Base-by-base conservation (phyloP, 2,113 vertebrate species). In the Pangasianodon gigas region DNA sequence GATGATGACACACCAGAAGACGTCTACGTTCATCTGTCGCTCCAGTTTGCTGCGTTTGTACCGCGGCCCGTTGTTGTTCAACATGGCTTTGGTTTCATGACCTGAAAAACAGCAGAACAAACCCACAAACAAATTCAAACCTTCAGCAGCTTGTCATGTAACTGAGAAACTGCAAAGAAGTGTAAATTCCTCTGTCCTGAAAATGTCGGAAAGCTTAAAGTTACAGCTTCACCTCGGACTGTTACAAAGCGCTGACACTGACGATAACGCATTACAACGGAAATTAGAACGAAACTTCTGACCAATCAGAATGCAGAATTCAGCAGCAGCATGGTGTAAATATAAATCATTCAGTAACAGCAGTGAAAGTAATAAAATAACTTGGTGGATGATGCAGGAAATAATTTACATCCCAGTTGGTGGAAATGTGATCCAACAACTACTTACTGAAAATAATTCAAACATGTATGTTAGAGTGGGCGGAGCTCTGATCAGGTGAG, bases 1-100 rank as follows among this genome's bases (percentile, higher is more conserved):
- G 94, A 99, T 98, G 92, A 99, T 94, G 93, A 99, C 97, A 93
- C 98, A 99, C 98, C 98, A 99, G 94, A 98, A 98, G 90, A 99
- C 97, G 37, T 99, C 96, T 0, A 97, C 94, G 92, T 99, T 99
- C 98, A 99, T 99, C 93, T 97, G 97, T 41, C 97, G 94, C 95
- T 99, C 98, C 89, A 99, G 97, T 94, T 97, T 97, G 89, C 98
- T 99, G 93, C 98, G 98, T 91, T 99, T 99, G 94, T 98, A 99
- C 60, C 98, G 98, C 0, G 98, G 98, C 11, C 98, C 98, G 2
- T 97, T 99, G 95, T 99, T 99, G 94, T 99, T 99, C 90, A 99
- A 95, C 95, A 99, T 97, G 89, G 98, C 98, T 96, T 99, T 99
- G 89, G 98, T 99, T 92, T 99, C 98, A 6, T 99, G 98, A 87